phyloP scores from a whole-genome alignment of 1,140 invertebrate species.

The Mactra quadrangularis region DNA sequence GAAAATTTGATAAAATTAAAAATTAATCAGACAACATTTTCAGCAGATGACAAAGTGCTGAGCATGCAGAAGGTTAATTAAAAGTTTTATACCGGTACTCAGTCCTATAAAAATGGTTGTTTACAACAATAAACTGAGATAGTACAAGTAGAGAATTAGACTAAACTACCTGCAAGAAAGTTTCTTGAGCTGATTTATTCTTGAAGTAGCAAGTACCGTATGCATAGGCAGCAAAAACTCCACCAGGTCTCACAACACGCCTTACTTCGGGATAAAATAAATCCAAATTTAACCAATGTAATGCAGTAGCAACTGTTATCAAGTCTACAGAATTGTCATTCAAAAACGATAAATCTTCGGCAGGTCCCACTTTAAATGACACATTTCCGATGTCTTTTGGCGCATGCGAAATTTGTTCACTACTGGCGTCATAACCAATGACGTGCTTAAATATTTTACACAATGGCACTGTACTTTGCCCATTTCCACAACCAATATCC shows the following conservation, averaged over 20 bases:
- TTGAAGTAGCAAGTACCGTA: slow-evolving; percentile 67
- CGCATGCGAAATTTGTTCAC: slow-evolving; percentile 43
- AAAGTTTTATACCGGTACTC: too few relatives aligned
- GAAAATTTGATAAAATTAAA: too few relatives aligned
- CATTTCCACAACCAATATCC: slow-evolving; percentile 85
- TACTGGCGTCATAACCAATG: slow-evolving; percentile 62
- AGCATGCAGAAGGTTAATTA: not conserved
- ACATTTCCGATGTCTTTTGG: slow-evolving; percentile 26
- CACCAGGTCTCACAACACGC: slow-evolving; percentile 81
- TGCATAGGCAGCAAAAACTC: slow-evolving; percentile 82
- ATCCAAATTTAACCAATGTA: slow-evolving; percentile 85
- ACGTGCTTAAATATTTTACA: slow-evolving; percentile 80
- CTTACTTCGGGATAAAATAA: slow-evolving; percentile 83
- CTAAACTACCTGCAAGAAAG: slow-evolving; percentile 29
- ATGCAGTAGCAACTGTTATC: slow-evolving; percentile 80
- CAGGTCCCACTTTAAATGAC: slow-evolving; percentile 75
- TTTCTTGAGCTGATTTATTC: slow-evolving; percentile 37
- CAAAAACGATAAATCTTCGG: slow-evolving; percentile 79
- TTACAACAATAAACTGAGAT: too few relatives aligned
- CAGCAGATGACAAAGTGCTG: not conserved
- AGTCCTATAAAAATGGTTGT: too few relatives aligned
- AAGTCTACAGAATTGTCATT: slow-evolving; percentile 80
- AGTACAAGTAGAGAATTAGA: not conserved
- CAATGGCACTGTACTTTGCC: slow-evolving; percentile 84
- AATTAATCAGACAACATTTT: not conserved